A percentile compares a stretch with the other conserved stretches of the same genome.
These are phyloP conservation scores for Paratilapia polleni DNA, from an alignment of 2,113 vertebrate species.

Conservation along the genomic window DNA sequence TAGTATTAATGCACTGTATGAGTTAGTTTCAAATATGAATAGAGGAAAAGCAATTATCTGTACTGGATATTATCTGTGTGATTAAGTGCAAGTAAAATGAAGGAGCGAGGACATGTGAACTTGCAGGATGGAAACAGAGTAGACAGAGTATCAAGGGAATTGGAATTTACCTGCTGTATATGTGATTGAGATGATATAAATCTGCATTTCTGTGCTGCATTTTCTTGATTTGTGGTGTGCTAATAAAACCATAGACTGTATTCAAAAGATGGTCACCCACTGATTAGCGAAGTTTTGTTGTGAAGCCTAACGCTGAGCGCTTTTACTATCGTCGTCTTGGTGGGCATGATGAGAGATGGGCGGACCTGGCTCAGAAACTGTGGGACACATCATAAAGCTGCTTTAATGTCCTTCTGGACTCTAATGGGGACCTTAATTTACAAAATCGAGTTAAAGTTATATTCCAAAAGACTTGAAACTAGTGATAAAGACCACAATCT, in stretches of 20 bases:
- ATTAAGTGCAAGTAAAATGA: slow-evolving; percentile 1
- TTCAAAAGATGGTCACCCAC: neutral
- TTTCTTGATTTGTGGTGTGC: neutral
- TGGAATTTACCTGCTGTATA: neutral
- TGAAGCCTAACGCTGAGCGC: neutral
- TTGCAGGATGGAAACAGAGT: neutral
- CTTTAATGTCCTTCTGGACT: neutral
- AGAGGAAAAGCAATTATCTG: neutral
- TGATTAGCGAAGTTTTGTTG: neutral
- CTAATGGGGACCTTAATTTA: neutral
- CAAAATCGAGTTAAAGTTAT: neutral
- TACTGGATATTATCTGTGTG: neutral
- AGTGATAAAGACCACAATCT: neutral
- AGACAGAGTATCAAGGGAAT: neutral
- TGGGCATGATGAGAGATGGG: neutral
- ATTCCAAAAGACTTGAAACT: neutral
- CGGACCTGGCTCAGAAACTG: neutral
- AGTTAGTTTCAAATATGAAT: neutral
- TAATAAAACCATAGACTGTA: neutral
- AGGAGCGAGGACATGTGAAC: neutral
- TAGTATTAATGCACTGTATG: neutral
- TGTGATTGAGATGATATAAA: neutral
- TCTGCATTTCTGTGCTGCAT: neutral
- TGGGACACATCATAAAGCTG: neutral
- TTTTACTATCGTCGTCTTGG: neutral